phyloP scores from a whole-genome alignment of 2,888 invertebrate genomes.

The Leptura quadrifasciata region DNA sequence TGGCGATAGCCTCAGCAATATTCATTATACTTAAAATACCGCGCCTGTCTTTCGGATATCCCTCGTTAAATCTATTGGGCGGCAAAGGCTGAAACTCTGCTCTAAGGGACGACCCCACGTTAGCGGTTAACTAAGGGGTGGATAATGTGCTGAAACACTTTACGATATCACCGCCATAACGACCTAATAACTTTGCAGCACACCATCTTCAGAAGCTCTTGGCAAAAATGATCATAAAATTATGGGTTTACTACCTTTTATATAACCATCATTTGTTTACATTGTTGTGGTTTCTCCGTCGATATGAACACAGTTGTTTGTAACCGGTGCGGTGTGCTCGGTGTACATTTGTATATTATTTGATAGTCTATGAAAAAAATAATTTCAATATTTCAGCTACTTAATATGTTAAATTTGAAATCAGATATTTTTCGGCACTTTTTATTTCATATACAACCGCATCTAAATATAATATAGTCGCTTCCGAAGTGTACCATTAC shows the following conservation, averaged over 20 bases:
- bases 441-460: too few relatives aligned
- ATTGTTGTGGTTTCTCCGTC: slow-evolving; percentile 44
- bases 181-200: slow-evolving; percentile 65
- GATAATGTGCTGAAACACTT: slow-evolving; percentile 68
- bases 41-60: slow-evolving; percentile 22
- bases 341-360: too few relatives aligned
- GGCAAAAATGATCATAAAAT: slow-evolving; percentile 59
- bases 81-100: slow-evolving; percentile 34
- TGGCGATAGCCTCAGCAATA: neutral
- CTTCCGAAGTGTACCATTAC: too few relatives aligned
- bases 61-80: slow-evolving; percentile 38
- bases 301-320: neutral
- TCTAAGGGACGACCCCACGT: slow-evolving; percentile 47
- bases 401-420: too few relatives aligned
- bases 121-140: slow-evolving; percentile 63
- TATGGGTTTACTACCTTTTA: slow-evolving; percentile 49
- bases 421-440: too few relatives aligned
- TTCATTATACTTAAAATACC: neutral
- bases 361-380: too few relatives aligned
- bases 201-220: slow-evolving; percentile 54
- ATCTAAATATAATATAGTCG: too few relatives aligned
- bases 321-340: too few relatives aligned
- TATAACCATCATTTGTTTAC: slow-evolving; percentile 52
- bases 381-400: too few relatives aligned
- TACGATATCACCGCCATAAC: slow-evolving; percentile 67